Evolutionary conservation across 1,140 invertebrate species (phyloP).

Genomic region (Eupristina koningsbergeri): DNA sequence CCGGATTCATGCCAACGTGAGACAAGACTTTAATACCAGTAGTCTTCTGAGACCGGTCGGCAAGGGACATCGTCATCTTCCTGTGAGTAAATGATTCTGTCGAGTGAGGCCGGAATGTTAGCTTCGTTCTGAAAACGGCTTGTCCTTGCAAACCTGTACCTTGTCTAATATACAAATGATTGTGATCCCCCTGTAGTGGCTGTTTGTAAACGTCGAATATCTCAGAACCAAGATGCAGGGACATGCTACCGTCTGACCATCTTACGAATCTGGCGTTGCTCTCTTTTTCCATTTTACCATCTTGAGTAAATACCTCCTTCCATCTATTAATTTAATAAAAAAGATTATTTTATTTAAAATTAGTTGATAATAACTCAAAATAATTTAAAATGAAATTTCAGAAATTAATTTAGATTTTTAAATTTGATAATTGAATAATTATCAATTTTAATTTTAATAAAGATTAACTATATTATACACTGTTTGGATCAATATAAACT

Average conservation of each 20-base stretch:
- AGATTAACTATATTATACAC: no score
- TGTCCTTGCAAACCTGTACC: constrained; percentile 98
- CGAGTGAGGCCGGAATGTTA: constrained; percentile 97
- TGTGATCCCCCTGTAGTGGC: constrained; percentile 83
- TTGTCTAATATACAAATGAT: constrained; percentile 92
- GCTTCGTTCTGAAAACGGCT: constrained; percentile 95
- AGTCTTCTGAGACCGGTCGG: constrained; percentile 96
- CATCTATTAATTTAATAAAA: constrained; percentile 76
- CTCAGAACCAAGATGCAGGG: constrained; percentile 96
- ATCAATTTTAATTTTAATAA: no score
- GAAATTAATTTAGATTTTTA: no score
- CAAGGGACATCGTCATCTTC: constrained; percentile 98
- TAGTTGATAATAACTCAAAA: no score
- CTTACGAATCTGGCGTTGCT: constrained; percentile 96
- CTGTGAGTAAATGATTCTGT: constrained; percentile 98
- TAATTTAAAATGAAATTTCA: no score
- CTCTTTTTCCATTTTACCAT: constrained; percentile 88
- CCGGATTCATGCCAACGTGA: constrained; percentile 94
- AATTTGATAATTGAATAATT: no score
- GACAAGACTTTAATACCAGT: constrained; percentile 97
- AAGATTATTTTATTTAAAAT: not conserved
- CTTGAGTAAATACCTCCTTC: constrained; percentile 89
- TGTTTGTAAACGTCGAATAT: constrained; percentile 98
- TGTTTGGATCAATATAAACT: no score
- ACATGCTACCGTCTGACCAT: constrained; percentile 99